These are phyloP conservation scores for Epizoanthus ramosus DNA, from an alignment of 92 coral and sea anemone genomes.

Conservation along the genomic window DNA sequence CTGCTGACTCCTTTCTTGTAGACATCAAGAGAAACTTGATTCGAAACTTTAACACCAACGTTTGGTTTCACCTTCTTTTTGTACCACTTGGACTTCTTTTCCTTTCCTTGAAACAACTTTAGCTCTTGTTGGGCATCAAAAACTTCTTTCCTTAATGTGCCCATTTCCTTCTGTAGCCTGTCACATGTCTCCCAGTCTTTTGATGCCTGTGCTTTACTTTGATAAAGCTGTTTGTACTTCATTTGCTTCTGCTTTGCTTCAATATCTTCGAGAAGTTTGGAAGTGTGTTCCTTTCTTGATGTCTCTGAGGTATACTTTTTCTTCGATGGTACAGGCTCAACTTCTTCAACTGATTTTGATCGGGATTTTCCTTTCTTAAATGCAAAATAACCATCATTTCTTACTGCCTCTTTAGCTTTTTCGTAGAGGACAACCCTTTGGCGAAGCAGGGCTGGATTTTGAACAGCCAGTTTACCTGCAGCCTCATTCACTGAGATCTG, in stretches of 20 bases:
- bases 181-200: conserved; percentile 69
- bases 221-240: conserved; percentile 48
- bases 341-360: conserved; percentile 43
- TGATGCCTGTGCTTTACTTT: conserved; percentile 50
- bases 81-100: conserved; percentile 49
- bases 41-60: conserved; percentile 39
- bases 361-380: conserved; percentile 61
- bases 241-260: conserved; percentile 58
- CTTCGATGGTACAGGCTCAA: conserved; percentile 30
- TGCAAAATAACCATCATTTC: no score
- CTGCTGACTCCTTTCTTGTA: no score
- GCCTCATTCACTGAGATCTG: no score
- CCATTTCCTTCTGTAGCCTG: conserved; percentile 52
- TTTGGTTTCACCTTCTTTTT: conserved; percentile 1
- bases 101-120: conserved; percentile 42
- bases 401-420: no score
- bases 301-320: conserved; percentile 49
- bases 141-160: conserved; percentile 41
- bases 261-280: conserved; percentile 53
- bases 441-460: no score
- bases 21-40: no score
- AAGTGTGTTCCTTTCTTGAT: conserved; percentile 43
- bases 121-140: conserved; percentile 36
- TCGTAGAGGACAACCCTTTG: no score
- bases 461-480: no score